phyloP scores from a whole-genome alignment of 2,888 invertebrate genomes.

The Argyra leucocephala region DNA sequence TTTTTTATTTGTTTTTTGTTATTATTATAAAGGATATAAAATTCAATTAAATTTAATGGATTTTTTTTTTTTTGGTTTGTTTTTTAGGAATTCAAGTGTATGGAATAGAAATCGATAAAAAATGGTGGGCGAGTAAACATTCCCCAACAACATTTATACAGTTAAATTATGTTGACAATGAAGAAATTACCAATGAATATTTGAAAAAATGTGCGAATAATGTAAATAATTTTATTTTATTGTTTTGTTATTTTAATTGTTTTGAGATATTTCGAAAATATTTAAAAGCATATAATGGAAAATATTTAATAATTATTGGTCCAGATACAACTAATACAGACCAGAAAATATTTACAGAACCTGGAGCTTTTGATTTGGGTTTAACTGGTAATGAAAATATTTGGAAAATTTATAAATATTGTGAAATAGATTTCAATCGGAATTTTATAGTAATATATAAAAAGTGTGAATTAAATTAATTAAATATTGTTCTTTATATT shows the following conservation, averaged over 20 bases:
- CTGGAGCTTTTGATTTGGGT: background rate
- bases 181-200: constrained; percentile 33
- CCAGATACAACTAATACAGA: constrained; percentile 42
- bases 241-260: constrained; percentile 78
- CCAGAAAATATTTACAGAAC: background rate
- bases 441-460: background rate
- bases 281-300: constrained; percentile 53
- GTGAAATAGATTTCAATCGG: background rate
- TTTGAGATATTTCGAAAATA: constrained; percentile 59
- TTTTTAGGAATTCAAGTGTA: constrained; percentile 51
- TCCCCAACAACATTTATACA: constrained; percentile 62
- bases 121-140: constrained; percentile 72
- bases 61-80: background rate
- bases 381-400: background rate
- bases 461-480: no score
- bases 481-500: no score
- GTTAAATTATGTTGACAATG: constrained; percentile 48
- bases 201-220: constrained; percentile 42
- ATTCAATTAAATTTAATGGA: constrained; percentile 8
- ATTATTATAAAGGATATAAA: no score
- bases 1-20: background rate
- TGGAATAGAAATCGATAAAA: constrained; percentile 67
- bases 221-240: constrained; percentile 45
- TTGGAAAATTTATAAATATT: background rate
- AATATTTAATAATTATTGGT: constrained; percentile 63